Conservation (phyloP, 2,888 invertebrate species). For the Ornithoptera priamus region DNA sequence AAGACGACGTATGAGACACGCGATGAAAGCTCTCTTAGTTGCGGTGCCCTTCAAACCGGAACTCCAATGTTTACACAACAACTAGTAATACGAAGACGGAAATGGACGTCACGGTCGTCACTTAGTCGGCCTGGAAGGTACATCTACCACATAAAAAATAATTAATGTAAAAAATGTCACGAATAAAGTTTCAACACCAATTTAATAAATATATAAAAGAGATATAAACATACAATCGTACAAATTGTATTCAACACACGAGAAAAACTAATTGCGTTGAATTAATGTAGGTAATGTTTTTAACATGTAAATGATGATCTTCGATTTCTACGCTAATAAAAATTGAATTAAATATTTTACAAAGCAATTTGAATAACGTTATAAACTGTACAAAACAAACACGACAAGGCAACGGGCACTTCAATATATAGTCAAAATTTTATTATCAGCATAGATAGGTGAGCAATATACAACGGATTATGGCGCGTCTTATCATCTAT, state of each 20-base stretch:
- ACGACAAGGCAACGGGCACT: slow-evolving; percentile 35
- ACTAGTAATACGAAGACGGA: no score
- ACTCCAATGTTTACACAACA: no score
- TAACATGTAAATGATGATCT: slow-evolving; percentile 18
- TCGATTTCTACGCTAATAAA: slow-evolving; percentile 11
- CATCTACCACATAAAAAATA: no score
- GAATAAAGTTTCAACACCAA: no score
- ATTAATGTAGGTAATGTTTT: slow-evolving; percentile 8
- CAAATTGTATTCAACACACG: background rate
- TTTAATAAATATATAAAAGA: no score
- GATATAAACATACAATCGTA: background rate
- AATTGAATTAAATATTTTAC: slow-evolving; percentile 4
- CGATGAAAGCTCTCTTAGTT: no score
- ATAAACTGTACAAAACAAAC: slow-evolving; percentile 32
- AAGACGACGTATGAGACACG: no score
- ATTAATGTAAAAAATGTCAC: no score
- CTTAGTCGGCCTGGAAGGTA: background rate
- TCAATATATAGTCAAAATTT: slow-evolving; percentile 33
- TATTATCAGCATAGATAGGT: slow-evolving; percentile 53
- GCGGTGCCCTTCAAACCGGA: no score
- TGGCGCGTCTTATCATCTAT: slow-evolving; percentile 46
- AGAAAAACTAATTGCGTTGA: slow-evolving; percentile 7
- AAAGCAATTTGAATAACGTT: slow-evolving; percentile 32
- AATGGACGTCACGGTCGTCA: no score
- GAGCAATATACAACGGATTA: slow-evolving; percentile 67